Base-by-base conservation (phyloP, 92 coral and sea anemone species). In the Phenganax stokvisi region DNA sequence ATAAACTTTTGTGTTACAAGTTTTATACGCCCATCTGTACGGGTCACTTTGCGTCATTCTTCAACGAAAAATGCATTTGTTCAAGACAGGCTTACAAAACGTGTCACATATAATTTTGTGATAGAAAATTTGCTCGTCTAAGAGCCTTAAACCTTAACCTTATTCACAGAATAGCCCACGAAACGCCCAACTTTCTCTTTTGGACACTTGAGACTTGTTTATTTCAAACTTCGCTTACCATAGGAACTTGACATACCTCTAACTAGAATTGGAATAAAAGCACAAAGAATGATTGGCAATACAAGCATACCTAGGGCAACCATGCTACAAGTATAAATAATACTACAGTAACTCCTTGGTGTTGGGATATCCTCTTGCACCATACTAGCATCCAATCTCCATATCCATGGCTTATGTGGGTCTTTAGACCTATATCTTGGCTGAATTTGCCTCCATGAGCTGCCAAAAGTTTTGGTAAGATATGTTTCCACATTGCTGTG, bases 381-480 rank as follows among this genome's bases (percentile, higher is more conserved):
- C 51, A 56, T 71, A 71, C 79, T 81, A 15, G 85, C 58, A 27
- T 81, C 79, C 28, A 44, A 71, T 71, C 31, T 69, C 85, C 85
- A 81, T 70, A 81, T 12, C 85, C 85, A 81, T 12, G 69, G 85
- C 79, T 81, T 81, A 56, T 81, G 77, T 3, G 85, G 79, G 12
- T 71, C 85, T 71, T 71, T 71, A 12, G 85, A 70, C 17, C 56
- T 70, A 55, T 31, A 12, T 0, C 54, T 8, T 13, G 17, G 51
- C 31, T 56, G 28, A 12, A 71, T 67, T 12, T 54, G 63, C 37
- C 78, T 51, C 77, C 78, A 81, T 15, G 85, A 81, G 3, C 56
- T 16, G 0, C 85, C 85, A 81, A 70, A 81, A 29, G 69, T 70
- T 51, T 81, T 44, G 6, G 51, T 66, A 53, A 81, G 64, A 71